These are phyloP conservation scores for Reticulitermes speratus DNA, from an alignment of 1,140 invertebrate genomes.

Conservation along the genomic window DNA sequence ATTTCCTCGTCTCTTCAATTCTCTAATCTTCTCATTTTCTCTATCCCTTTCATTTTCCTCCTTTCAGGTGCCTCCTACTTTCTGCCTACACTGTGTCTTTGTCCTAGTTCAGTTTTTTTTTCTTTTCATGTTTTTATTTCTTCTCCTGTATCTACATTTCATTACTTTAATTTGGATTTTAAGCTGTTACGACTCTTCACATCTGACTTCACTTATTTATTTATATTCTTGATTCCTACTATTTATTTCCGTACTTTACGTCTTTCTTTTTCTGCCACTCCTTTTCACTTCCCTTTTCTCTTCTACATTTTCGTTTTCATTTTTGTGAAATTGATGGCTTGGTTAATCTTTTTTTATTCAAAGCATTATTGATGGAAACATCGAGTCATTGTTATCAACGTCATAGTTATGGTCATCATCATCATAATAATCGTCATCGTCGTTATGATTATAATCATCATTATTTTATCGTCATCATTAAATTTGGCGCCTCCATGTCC, in stretches of 20 bases:
- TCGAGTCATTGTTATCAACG: too few relatives aligned
- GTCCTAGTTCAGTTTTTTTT: not conserved
- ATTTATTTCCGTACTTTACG: not conserved
- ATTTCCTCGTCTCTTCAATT: not conserved
- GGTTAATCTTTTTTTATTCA: not conserved
- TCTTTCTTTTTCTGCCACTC: not conserved
- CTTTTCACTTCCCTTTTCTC: not conserved
- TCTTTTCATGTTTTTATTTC: not conserved
- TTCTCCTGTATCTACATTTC: not conserved
- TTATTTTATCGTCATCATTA: too few relatives aligned
- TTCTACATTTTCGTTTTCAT: not conserved
- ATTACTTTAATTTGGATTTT: not conserved
- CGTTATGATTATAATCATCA: too few relatives aligned
- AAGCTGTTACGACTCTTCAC: not conserved
- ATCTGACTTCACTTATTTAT: not conserved
- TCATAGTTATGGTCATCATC: too few relatives aligned
- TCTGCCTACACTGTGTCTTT: not conserved
- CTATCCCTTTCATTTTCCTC: not conserved
- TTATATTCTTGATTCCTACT: too few relatives aligned
- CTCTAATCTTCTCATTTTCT: not conserved
- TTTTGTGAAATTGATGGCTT: not conserved
- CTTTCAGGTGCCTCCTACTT: not conserved
- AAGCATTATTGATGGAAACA: too few relatives aligned
- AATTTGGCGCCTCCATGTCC: too few relatives aligned
- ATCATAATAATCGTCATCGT: too few relatives aligned